Evolutionary conservation across 2,888 invertebrate species (phyloP), one percentile per base, ranked within the genome.

Genomic region (Scotopteryx bipunctaria): DNA sequence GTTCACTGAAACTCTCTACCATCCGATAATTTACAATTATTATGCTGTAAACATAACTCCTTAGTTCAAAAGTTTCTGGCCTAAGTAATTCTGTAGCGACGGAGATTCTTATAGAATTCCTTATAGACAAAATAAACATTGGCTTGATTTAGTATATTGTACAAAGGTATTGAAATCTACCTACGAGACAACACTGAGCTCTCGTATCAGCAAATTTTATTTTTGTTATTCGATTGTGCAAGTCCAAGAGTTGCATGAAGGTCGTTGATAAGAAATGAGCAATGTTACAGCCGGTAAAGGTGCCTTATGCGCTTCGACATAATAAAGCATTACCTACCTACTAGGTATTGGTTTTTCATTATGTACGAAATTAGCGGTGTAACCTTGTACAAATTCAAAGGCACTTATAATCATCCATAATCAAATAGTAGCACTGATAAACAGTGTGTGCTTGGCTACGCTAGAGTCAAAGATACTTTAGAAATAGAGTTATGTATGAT

Each of bases 181-280:
- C 31, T 50, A 35, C 44, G 15, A 49, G 49, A 55, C 52, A 49
- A 5, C 29, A 31, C 29, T 29, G 17, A 37, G 31, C 47, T 63
- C 46, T 38, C 43, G 15, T 60, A 66, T 63, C 59, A 61, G 54
- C 55, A 64, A 63, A 69, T 60, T 64, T 63, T 69, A 65, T 59
- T 62, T 70, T 67, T 69, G 65, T 74, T 69, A 63, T 68, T 67
- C 66, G 73, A 75, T 80, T 78, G 76, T 77, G 78, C 64, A 77
- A 76, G 74, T 71, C 70, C 73, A 67, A 71, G 74, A 76, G 75
- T 70, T 71, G 73, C 77, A 63, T 72, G 87, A 89, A 89, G 88
- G 88, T 83, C 83, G 75, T 67, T 81, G 89, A 89, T 89, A 89
- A 89, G 86, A 81, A 86, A 82, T 79, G 78, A 72, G 75, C 76